These are phyloP conservation scores for Catharus minimus DNA, from an alignment of 2,113 vertebrate genomes.

Conservation along the genomic window DNA sequence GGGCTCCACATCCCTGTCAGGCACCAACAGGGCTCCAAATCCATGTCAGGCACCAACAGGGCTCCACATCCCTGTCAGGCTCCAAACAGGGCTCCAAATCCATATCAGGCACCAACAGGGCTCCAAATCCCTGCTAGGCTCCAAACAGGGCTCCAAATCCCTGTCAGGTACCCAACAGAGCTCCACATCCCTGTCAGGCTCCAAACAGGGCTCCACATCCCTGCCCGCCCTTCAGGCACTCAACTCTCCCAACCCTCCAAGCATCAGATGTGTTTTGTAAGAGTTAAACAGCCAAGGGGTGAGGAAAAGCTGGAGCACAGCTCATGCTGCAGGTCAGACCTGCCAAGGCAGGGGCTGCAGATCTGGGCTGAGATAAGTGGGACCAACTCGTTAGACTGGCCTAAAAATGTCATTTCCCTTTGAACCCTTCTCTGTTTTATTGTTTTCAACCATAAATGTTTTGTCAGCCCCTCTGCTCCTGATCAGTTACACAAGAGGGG, in stretches of 20 bases:
- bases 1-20: not conserved
- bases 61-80: not conserved
- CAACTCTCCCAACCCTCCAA: fast-evolving
- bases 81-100: not conserved
- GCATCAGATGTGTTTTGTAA: fast-evolving
- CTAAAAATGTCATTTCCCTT: not conserved
- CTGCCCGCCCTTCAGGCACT: not conserved
- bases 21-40: not conserved
- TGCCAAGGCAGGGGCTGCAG: not conserved
- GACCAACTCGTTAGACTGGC: not conserved
- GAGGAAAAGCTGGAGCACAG: not conserved
- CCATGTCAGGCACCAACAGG: not conserved
- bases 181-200: no score
- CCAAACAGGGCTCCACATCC: not conserved
- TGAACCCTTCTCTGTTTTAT: not conserved
- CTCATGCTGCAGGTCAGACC: not conserved
- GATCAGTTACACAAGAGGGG: constrained; percentile 6
- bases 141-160: not conserved
- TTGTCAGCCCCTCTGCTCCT: not conserved
- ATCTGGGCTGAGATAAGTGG: not conserved
- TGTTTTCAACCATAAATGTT: not conserved
- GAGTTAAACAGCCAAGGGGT: not conserved
- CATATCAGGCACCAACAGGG: not conserved
- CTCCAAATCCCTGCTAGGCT: no score
- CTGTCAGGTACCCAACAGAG: not conserved